A percentile compares a stretch with the other conserved stretches of the same genome.
These are phyloP conservation scores for Enteromius mattozi DNA, from an alignment of 2,797 vertebrate species.

Conservation along the genomic window DNA sequence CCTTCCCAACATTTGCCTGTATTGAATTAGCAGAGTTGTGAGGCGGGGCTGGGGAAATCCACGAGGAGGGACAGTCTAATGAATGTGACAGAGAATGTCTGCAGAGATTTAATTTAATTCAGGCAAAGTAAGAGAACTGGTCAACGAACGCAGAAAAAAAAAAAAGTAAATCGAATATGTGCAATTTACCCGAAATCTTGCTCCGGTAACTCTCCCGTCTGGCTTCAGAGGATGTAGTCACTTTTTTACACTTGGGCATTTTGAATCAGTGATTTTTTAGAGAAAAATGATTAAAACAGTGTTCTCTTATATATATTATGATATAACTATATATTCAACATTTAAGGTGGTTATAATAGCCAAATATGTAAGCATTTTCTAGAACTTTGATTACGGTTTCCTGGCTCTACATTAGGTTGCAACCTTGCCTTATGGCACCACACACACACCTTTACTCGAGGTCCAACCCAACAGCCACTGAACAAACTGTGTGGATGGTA, in stretches of 20 bases:
- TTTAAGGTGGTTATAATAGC: conserved; percentile 88
- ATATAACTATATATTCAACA: conserved; percentile 88
- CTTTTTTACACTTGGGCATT: conserved; percentile 87
- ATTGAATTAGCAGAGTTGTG: conserved; percentile 82
- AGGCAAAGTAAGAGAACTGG: conserved; percentile 82
- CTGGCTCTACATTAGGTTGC: conserved; percentile 81
- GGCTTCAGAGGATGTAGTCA: conserved; percentile 81
- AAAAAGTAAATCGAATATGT: conserved; percentile 76
- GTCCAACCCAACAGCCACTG: conserved; percentile 72
- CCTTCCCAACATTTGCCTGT: conserved; percentile 84
- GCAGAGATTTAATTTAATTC: conserved; percentile 85
- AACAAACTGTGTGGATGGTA: conserved; percentile 68
- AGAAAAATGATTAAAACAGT: conserved; percentile 83
- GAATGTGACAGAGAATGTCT: conserved; percentile 86
- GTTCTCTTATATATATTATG: conserved; percentile 87
- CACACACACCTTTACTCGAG: conserved; percentile 72
- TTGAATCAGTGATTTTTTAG: conserved; percentile 85
- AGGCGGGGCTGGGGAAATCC: conserved; percentile 69
- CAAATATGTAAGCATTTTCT: conserved; percentile 89
- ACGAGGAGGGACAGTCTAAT: conserved; percentile 78
- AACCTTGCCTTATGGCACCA: conserved; percentile 76
- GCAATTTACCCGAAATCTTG: conserved; percentile 83
- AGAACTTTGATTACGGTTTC: conserved; percentile 87
- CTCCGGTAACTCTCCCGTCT: conserved; percentile 76
- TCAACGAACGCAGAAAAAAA: conserved; percentile 68